A percentile compares a stretch with the other conserved stretches of the same genome.
phyloP scores from a whole-genome alignment of 2,797 vertebrate genomes.

The Alosa sapidissima region DNA sequence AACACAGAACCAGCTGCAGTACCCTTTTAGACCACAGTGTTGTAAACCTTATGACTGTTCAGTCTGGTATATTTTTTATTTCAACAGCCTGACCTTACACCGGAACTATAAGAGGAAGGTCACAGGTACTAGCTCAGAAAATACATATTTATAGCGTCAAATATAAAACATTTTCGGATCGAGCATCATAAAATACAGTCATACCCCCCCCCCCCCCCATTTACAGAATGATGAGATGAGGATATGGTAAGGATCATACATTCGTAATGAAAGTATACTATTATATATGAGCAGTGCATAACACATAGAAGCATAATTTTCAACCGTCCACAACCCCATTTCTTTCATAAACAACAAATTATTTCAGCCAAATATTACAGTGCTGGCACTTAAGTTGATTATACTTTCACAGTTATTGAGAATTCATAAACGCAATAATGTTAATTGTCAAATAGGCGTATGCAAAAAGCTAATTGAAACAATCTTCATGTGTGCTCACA shows the following conservation, averaged over 20 bases:
- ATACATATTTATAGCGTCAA: neutral
- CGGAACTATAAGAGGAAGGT: slow-evolving; percentile 16
- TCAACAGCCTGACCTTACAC: neutral
- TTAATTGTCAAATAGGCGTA: too few relatives aligned
- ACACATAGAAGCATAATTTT: neutral
- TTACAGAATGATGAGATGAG: neutral
- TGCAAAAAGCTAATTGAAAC: neutral
- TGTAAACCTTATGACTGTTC: neutral
- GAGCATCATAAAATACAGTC: neutral
- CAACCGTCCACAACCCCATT: neutral
- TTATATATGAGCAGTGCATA: neutral
- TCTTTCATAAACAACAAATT: neutral
- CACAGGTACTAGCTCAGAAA: neutral
- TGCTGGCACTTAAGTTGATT: neutral
- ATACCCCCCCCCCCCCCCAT: too few relatives aligned
- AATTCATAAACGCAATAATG: neutral
- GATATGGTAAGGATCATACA: too few relatives aligned
- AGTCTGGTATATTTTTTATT: neutral
- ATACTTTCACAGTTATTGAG: neutral
- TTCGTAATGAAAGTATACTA: neutral
- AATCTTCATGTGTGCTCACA: neutral
- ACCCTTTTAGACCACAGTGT: neutral
- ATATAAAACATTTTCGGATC: neutral
- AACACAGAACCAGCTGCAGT: neutral
- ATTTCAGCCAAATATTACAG: neutral